Evolutionary conservation across 2,888 invertebrate genomes (phyloP).

Genomic region (Acrocyrtus sp.): DNA sequence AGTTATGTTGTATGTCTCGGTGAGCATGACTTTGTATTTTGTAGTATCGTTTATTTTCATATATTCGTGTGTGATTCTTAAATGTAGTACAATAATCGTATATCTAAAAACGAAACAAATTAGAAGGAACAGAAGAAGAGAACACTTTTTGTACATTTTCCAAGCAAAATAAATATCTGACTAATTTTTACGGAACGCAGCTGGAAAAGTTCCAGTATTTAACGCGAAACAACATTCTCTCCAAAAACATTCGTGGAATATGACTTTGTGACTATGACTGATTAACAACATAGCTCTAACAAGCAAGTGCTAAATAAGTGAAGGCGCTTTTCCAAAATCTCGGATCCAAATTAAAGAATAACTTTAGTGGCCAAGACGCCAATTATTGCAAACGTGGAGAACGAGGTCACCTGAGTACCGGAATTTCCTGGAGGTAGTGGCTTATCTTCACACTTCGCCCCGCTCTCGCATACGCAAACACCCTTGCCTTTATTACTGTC

Average conservation of each 20-base stretch:
- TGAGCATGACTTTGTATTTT: no score
- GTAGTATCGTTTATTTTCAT: no score
- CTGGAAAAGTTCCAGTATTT: not conserved
- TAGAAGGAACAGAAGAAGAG: no score
- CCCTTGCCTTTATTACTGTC: not conserved
- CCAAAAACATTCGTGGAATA: not conserved
- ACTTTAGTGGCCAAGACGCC: constrained; percentile 28
- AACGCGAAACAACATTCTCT: not conserved
- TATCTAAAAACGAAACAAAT: no score
- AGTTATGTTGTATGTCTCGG: no score
- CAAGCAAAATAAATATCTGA: not conserved
- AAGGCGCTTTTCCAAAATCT: not conserved
- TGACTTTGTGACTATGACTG: not conserved
- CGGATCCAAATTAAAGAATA: not conserved
- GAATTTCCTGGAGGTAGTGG: not conserved
- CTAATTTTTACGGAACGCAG: no score
- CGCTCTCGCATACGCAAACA: constrained; percentile 11
- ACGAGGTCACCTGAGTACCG: not conserved
- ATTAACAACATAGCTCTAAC: not conserved
- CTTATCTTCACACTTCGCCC: constrained; percentile 33
- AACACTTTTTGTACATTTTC: no score
- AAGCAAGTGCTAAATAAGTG: not conserved
- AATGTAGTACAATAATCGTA: no score
- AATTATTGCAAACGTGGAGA: constrained; percentile 24
- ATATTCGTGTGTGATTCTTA: no score